A percentile compares a stretch with the other conserved stretches of the same genome.
These are phyloP conservation scores for Quiscalus mexicanus DNA, from an alignment of 2,113 vertebrate genomes.

Conservation along the genomic window DNA sequence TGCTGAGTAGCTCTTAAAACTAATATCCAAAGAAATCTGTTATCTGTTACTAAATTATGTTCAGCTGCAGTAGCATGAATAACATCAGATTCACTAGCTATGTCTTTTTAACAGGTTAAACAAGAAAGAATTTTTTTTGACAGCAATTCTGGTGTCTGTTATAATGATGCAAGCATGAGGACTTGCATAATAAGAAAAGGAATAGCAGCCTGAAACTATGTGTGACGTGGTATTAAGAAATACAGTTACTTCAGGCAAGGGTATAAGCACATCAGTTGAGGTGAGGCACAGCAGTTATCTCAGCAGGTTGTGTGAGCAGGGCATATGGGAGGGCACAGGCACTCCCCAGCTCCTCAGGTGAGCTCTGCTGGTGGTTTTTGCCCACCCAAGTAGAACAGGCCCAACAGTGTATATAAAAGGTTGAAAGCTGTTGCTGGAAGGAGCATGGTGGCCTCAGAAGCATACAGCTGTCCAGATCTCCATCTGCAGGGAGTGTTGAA, in stretches of 20 bases:
- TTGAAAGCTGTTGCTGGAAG: background rate
- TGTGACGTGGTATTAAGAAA: background rate
- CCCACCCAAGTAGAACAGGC: background rate
- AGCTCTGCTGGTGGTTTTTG: background rate
- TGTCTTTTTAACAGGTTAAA: background rate
- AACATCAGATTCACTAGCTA: background rate
- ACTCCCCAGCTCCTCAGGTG: background rate
- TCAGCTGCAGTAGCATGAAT: background rate
- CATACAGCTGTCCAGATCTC: background rate
- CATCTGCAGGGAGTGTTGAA: background rate
- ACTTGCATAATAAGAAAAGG: background rate
- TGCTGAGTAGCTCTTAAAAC: background rate
- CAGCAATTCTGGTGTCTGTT: accelerated
- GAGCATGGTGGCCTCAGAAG: background rate
- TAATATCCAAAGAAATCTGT: background rate
- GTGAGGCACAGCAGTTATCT: background rate
- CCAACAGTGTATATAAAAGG: accelerated
- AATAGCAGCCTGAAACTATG: background rate
- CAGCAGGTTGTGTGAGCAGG: background rate
- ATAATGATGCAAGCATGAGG: background rate
- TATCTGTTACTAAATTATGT: background rate
- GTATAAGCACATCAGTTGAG: background rate
- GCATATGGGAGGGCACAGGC: background rate
- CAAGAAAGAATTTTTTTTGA: background rate
- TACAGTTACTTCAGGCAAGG: background rate